phyloP scores from a whole-genome alignment of 1,140 invertebrate species.

The Leguminivora glycinivorella region DNA sequence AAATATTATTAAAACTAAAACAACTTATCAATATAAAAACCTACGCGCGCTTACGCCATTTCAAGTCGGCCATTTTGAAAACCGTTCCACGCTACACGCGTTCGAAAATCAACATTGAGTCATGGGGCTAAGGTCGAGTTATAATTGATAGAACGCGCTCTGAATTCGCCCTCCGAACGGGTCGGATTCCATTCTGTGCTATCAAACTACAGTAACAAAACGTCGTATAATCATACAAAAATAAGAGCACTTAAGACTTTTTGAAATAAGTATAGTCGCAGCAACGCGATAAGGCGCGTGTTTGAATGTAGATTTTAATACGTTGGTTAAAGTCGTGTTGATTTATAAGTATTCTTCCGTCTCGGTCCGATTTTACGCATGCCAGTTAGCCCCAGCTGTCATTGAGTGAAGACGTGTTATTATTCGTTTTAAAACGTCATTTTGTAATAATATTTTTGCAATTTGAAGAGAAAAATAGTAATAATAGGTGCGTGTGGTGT shows the following conservation, averaged over 20 bases:
- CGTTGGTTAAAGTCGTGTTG: not conserved
- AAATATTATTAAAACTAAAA: not conserved
- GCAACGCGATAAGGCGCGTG: not conserved
- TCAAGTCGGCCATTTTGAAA: not conserved
- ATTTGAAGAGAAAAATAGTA: not conserved
- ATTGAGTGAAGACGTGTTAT: not conserved
- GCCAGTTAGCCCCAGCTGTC: not conserved
- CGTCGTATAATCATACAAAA: not conserved
- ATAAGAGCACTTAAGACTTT: not conserved
- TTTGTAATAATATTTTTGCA: not conserved
- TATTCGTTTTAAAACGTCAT: slow-evolving; percentile 1
- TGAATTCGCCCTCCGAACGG: not conserved
- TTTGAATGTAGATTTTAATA: not conserved
- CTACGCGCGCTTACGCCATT: not conserved
- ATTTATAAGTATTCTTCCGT: not conserved
- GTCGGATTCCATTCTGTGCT: slow-evolving; percentile 1
- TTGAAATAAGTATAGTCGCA: not conserved
- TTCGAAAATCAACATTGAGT: not conserved
- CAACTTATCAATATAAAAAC: not conserved
- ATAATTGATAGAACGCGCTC: not conserved
- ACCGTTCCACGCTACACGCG: not conserved
- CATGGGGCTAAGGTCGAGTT: not conserved
- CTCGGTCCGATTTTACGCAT: slow-evolving; percentile 11
- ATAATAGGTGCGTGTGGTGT: not conserved
- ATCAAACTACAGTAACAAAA: not conserved